phyloP scores from a whole-genome alignment of 2,797 vertebrate species.

The Diplodus puntazzo region DNA sequence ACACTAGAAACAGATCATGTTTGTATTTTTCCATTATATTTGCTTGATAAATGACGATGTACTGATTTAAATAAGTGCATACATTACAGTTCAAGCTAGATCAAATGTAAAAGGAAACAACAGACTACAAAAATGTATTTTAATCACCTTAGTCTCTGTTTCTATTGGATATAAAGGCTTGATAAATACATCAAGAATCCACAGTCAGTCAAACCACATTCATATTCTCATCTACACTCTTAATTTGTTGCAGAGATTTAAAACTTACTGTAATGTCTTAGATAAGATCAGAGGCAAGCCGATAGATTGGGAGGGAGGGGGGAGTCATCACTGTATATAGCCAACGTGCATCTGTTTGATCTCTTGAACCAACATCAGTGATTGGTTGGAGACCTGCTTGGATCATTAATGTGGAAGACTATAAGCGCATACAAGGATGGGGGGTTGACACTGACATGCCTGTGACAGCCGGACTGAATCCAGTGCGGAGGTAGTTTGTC shows the following conservation, averaged over 20 bases:
- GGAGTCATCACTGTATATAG: conserved; percentile 2
- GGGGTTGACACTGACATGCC: conserved; percentile 2
- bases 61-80: not conserved
- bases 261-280: not conserved
- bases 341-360: conserved; percentile 48
- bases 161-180: not conserved
- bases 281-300: conserved; percentile 9
- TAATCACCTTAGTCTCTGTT: not conserved
- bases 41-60: too few species aligned
- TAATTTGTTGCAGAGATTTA: conserved; percentile 10
- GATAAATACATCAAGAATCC: not conserved
- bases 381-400: conserved; percentile 28
- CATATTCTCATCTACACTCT: not conserved
- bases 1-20: not conserved
- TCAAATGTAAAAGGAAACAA: not conserved
- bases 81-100: not conserved
- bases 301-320: conserved; percentile 3
- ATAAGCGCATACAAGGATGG: not conserved
- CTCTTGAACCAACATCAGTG: conserved; percentile 30
- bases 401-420: conserved; percentile 34
- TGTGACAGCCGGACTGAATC: conserved; percentile 2
- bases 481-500: not conserved
- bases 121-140: not conserved
- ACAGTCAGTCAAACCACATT: not conserved
- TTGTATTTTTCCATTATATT: not conserved